phyloP scores from a whole-genome alignment of 2,888 invertebrate species.

The Watsonalla cultraria region DNA sequence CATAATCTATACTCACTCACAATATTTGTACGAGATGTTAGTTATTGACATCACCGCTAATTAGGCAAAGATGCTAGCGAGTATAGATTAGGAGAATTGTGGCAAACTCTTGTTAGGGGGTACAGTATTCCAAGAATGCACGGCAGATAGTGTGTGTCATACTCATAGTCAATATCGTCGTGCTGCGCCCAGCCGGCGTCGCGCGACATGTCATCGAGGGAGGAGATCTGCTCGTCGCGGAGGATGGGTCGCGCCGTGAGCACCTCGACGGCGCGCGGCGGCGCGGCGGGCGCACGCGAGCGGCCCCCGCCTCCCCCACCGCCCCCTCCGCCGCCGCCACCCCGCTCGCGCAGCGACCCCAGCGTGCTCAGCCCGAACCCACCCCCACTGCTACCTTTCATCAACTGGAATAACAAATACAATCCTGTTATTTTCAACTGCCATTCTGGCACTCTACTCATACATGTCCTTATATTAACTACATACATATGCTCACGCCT shows the following conservation, averaged over 20 bases:
- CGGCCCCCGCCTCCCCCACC: constrained; percentile 35
- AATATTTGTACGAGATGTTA: too few relatives aligned
- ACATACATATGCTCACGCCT: too few relatives aligned
- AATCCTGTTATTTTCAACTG: neutral
- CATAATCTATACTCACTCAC: too few relatives aligned
- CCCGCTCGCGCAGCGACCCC: constrained; percentile 55
- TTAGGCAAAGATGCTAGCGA: too few relatives aligned
- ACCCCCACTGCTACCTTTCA: constrained; percentile 71
- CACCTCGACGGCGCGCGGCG: constrained; percentile 79
- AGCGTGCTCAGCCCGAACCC: constrained; percentile 68
- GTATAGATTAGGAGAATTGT: too few relatives aligned
- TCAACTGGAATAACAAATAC: constrained; percentile 41
- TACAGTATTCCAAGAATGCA: too few relatives aligned
- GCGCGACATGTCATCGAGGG: constrained; percentile 93
- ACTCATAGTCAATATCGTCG: constrained; percentile 96
- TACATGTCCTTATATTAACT: too few relatives aligned
- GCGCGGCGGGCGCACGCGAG: constrained; percentile 52
- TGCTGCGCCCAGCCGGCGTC: constrained; percentile 95
- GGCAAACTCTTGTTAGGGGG: too few relatives aligned
- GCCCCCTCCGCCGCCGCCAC: constrained; percentile 27
- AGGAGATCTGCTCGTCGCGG: constrained; percentile 94
- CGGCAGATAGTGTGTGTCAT: constrained; percentile 30
- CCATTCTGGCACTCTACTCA: too few relatives aligned
- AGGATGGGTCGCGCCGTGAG: constrained; percentile 90
- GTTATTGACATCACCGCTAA: too few relatives aligned